phyloP scores from a whole-genome alignment of 2,797 vertebrate species.

The Smutsia temminckii region DNA sequence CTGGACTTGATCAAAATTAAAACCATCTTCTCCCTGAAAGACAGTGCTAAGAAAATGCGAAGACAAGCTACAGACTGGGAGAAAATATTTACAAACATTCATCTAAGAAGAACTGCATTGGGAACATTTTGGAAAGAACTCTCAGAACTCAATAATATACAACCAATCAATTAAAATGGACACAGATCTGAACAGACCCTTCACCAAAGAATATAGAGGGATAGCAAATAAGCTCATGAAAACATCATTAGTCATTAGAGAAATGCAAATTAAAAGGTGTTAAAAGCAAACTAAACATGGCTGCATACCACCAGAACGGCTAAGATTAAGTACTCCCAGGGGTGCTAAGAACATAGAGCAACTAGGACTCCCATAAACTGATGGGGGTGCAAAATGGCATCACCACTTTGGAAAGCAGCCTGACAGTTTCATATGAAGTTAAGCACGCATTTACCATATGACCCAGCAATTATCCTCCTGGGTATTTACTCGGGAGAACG shows the following conservation, averaged over 20 bases:
- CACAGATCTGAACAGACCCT: not conserved
- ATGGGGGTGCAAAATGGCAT: not conserved
- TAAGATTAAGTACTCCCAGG: not conserved
- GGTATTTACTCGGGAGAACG: not conserved
- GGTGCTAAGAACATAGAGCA: not conserved
- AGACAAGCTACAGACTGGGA: not conserved
- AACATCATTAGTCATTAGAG: not conserved
- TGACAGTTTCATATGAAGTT: not conserved
- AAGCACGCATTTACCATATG: not conserved
- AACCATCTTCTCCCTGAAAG: slow-evolving; percentile 11
- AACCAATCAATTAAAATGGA: not conserved
- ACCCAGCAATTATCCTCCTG: not conserved
- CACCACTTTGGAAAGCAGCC: not conserved
- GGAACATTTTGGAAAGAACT: not conserved
- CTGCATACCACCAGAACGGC: not conserved
- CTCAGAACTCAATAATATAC: not conserved
- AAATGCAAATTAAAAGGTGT: not conserved
- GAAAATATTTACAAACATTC: slow-evolving; percentile 21
- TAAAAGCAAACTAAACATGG: no score
- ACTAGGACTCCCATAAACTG: not conserved
- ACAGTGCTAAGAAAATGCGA: not conserved
- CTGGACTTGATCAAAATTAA: not conserved
- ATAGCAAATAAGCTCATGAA: not conserved
- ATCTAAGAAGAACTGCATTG: not conserved
- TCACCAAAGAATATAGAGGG: slow-evolving; percentile 4